Conservation (phyloP, 2,888 invertebrate species). For the Bursaphelenchus okinawaensis region DNA sequence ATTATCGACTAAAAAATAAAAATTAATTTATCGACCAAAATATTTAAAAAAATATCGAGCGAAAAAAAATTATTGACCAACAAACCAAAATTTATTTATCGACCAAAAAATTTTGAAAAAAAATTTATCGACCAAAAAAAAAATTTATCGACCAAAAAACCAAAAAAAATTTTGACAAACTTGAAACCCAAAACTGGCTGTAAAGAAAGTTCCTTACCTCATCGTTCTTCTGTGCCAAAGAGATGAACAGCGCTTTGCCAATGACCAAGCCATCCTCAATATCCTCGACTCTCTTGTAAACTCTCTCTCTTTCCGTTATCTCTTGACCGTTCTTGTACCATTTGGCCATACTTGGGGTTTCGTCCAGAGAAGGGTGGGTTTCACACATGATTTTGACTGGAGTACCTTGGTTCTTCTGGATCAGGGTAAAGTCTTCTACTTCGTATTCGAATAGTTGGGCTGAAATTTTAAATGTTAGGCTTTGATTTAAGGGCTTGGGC, state of each 20-base stretch:
- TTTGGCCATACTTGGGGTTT: conserved; percentile 15
- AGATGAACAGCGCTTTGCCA: conserved; percentile 6
- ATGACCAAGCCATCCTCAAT: conserved; percentile 5
- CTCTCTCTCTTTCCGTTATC: neutral
- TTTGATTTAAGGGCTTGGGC: neutral
- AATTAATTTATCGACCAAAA: too few relatives aligned
- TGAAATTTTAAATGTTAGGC: too few relatives aligned
- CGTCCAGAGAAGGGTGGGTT: conserved; percentile 18
- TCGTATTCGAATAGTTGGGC: conserved; percentile 2
- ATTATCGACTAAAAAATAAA: too few relatives aligned
- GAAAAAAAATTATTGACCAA: too few relatives aligned
- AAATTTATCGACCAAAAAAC: neutral
- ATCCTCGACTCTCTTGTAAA: neutral
- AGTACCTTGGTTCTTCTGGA: conserved; percentile 18
- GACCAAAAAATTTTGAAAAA: too few relatives aligned
- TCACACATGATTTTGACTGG: conserved; percentile 19
- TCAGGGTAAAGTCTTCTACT: neutral
- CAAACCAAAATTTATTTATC: too few relatives aligned
- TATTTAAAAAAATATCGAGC: too few relatives aligned
- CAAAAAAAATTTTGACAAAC: too few relatives aligned
- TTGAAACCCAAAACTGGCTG: too few relatives aligned
- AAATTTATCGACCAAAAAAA: too few relatives aligned
- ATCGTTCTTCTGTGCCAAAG: conserved; percentile 4
- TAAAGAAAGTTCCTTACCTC: conserved; percentile 8
- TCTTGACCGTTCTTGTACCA: conserved; percentile 15